These are phyloP conservation scores for Patella depressa DNA, from an alignment of 2,888 invertebrate species.

Conservation along the genomic window DNA sequence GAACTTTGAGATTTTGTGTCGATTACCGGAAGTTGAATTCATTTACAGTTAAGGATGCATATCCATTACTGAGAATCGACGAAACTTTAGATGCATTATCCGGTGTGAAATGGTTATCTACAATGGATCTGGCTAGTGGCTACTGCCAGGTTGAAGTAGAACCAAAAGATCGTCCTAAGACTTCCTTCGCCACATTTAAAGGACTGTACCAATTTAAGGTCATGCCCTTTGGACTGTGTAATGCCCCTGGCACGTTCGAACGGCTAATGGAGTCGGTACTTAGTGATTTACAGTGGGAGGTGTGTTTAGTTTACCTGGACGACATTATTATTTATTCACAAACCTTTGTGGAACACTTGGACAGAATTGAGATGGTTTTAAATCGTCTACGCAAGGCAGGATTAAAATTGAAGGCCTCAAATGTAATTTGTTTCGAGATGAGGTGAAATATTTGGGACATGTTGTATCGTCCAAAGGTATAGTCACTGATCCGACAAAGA, in stretches of 20 bases:
- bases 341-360: conserved; percentile 1
- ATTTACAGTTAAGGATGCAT: not conserved
- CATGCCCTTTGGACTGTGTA: conserved; percentile 1
- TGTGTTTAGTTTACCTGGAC: not conserved
- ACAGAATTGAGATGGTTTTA: no score
- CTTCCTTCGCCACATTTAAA: not conserved
- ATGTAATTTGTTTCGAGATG: no score
- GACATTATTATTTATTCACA: conserved; percentile 1
- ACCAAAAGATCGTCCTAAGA: not conserved
- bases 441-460: no score
- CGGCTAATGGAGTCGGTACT: not conserved
- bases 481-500: no score
- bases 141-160: not conserved
- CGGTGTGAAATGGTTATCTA: not conserved
- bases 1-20: conserved; percentile 1
- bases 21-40: not conserved
- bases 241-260: not conserved
- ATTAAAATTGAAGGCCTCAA: no score
- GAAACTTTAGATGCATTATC: not conserved
- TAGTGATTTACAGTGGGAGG: not conserved
- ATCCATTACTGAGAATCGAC: not conserved
- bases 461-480: no score
- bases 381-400: no score
- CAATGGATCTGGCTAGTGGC: conserved; percentile 3
- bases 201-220: not conserved